These are phyloP conservation scores for Todiramphus chloris DNA, from an alignment of 2,113 vertebrate species.

Conservation along the genomic window DNA sequence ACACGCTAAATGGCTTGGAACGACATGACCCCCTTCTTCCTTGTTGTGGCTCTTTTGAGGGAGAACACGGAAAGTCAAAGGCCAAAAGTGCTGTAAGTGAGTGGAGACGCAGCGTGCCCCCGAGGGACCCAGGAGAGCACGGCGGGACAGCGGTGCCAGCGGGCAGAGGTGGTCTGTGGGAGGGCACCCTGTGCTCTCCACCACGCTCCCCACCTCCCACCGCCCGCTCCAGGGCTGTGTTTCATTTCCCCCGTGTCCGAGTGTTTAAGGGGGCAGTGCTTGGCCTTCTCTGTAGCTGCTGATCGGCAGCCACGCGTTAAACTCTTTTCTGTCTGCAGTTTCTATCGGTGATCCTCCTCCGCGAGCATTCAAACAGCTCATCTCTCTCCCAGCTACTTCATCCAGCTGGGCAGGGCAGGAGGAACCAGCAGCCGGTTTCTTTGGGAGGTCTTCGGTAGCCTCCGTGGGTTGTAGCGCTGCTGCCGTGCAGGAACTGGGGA, in stretches of 20 bases:
- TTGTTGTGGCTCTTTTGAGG: accelerated
- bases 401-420: background rate
- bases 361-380: background rate
- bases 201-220: accelerated
- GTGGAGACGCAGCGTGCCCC: accelerated
- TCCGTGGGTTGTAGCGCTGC: background rate
- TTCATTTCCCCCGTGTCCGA: background rate
- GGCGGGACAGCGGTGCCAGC: too few relatives aligned
- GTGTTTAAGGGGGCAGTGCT: background rate
- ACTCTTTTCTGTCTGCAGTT: background rate
- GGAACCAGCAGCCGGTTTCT: background rate
- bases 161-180: background rate
- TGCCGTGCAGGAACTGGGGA: background rate
- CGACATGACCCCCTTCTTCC: background rate
- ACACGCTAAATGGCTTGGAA: accelerated
- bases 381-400: background rate
- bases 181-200: background rate
- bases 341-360: background rate
- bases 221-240: background rate
- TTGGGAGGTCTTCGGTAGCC: background rate
- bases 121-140: accelerated
- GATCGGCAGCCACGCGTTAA: accelerated
- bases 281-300: background rate
- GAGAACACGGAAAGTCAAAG: background rate
- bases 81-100: background rate